A percentile compares a stretch with the other conserved stretches of the same genome.
Evolutionary conservation across 1,140 invertebrate genomes (phyloP).

Genomic region (Drosophila chauvacae): DNA sequence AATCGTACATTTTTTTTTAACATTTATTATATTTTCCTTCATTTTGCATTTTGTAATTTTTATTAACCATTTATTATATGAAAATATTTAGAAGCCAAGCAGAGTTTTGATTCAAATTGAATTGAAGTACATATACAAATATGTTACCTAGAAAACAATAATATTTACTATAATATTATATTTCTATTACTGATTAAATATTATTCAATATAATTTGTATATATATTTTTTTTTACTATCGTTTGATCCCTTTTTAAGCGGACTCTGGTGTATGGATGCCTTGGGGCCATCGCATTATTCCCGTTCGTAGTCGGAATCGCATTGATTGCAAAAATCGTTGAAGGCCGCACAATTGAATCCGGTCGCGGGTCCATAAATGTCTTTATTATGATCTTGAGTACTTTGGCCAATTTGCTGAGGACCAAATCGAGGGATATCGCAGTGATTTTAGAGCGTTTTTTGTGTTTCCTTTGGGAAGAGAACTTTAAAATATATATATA

Average conservation of each 20-base stretch:
- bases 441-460: neutral
- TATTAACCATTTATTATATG: too few species aligned
- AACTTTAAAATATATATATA: neutral
- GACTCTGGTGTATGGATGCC: neutral
- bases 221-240: too few species aligned
- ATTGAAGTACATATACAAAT: too few species aligned
- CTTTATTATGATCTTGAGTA: conserved; percentile 74
- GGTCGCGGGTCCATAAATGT: conserved; percentile 66
- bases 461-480: neutral
- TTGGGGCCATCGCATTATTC: conserved; percentile 51
- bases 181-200: too few species aligned
- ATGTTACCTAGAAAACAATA: too few species aligned
- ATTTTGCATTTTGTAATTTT: too few species aligned
- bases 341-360: conserved; percentile 70
- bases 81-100: too few species aligned
- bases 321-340: conserved; percentile 61
- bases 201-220: too few species aligned
- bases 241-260: neutral
- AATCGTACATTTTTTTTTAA: too few species aligned
- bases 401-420: conserved; percentile 57
- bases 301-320: conserved; percentile 29
- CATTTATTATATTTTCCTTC: too few species aligned
- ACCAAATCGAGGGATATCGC: neutral
- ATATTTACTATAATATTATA: too few species aligned
- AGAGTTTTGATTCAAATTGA: too few species aligned